Evolutionary conservation across 2,113 vertebrate genomes (phyloP).

Genomic region (Ancistrus triradiatus): DNA sequence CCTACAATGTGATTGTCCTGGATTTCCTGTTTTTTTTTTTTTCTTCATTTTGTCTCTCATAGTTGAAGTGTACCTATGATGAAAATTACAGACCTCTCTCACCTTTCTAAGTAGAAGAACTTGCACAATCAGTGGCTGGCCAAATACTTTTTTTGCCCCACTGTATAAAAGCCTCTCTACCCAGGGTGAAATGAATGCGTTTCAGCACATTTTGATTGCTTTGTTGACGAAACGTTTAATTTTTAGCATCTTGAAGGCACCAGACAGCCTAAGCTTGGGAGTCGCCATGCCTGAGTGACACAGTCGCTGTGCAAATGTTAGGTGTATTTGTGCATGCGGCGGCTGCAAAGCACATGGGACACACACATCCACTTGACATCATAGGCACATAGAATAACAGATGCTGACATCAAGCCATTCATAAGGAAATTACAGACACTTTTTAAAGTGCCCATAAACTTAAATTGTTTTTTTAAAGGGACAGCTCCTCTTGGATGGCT

Average conservation of each 20-base stretch:
- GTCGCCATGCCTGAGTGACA: conserved; percentile 63
- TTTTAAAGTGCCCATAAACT: neutral
- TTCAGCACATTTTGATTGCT: conserved; percentile 67
- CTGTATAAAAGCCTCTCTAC: too few relatives aligned
- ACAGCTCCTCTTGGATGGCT: too few relatives aligned
- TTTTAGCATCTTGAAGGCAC: conserved; percentile 67
- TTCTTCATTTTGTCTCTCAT: too few relatives aligned
- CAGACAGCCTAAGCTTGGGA: conserved; percentile 62
- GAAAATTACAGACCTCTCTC: too few relatives aligned
- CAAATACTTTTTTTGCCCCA: too few relatives aligned
- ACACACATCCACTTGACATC: conserved; percentile 52
- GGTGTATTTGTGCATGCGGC: conserved; percentile 53
- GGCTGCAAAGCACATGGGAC: conserved; percentile 10
- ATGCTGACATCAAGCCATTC: neutral
- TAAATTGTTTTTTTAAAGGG: too few relatives aligned
- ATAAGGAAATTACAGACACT: neutral
- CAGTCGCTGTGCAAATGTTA: conserved; percentile 73
- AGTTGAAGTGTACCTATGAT: too few relatives aligned
- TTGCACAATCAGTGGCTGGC: too few relatives aligned
- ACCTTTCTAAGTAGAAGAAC: too few relatives aligned
- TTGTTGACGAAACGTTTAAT: conserved; percentile 68
- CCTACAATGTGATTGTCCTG: too few relatives aligned
- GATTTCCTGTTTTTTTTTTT: too few relatives aligned
- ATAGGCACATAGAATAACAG: conserved; percentile 20
- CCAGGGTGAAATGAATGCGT: too few relatives aligned